phyloP scores from a whole-genome alignment of 2,888 invertebrate species.

The Eupithecia dodoneata region DNA sequence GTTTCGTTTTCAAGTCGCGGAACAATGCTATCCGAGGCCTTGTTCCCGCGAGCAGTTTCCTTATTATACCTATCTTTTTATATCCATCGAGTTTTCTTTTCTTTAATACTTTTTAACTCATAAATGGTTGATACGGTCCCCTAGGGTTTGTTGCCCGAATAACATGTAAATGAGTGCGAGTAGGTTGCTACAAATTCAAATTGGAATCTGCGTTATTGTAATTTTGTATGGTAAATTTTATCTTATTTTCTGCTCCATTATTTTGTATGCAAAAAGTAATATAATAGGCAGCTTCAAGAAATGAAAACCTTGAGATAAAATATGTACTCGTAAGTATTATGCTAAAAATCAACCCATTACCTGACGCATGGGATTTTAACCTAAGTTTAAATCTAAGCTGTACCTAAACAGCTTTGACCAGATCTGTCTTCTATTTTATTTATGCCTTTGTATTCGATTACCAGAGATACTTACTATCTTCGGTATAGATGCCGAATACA shows the following conservation, averaged over 20 bases:
- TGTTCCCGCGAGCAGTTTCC: slow-evolving; percentile 80
- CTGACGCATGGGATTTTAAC: not conserved
- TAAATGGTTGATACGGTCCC: slow-evolving; percentile 83
- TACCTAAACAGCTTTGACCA: not conserved
- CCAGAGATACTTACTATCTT: not conserved
- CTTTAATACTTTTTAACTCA: slow-evolving; percentile 83
- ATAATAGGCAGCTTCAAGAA: slow-evolving; percentile 27
- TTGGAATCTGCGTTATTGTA: slow-evolving; percentile 64
- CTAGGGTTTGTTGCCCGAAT: slow-evolving; percentile 80
- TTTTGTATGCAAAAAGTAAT: slow-evolving; percentile 43
- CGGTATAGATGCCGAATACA: not conserved
- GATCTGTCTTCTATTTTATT: not conserved
- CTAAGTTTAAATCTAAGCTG: not conserved
- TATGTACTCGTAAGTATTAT: not conserved
- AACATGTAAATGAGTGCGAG: slow-evolving; percentile 82
- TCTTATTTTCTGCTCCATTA: slow-evolving; percentile 48
- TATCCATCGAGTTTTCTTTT: slow-evolving; percentile 81
- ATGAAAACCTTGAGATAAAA: slow-evolving; percentile 3
- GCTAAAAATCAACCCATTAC: not conserved
- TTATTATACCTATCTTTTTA: slow-evolving; percentile 77
- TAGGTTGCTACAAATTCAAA: slow-evolving; percentile 68
- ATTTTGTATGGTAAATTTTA: slow-evolving; percentile 54
- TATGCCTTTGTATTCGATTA: not conserved
- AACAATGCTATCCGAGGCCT: slow-evolving; percentile 81
- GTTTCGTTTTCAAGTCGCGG: slow-evolving; percentile 81